Conservation (phyloP, 2,888 invertebrate species). For the Callinectes sapidus region DNA sequence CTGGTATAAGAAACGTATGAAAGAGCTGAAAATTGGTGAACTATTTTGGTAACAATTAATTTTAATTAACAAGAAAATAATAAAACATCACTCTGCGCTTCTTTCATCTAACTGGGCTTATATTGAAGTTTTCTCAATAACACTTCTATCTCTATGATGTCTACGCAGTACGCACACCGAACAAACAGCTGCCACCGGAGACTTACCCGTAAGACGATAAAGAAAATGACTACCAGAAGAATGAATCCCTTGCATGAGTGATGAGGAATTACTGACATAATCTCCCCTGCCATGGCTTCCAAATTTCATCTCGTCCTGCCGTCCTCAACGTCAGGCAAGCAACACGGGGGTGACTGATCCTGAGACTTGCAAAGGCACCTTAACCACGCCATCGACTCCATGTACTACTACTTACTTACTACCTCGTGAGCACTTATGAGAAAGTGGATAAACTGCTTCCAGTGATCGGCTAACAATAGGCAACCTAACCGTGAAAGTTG, state of each 20-base stretch:
- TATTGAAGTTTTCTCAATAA: not conserved
- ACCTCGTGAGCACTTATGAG: not conserved
- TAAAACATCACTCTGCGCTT: no score
- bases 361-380: not conserved
- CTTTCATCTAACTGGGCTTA: no score
- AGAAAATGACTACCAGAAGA: not conserved
- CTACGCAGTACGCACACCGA: not conserved
- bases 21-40: no score
- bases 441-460: constrained; percentile 21
- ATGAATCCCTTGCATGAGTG: not conserved
- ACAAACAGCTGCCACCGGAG: not conserved
- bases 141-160: not conserved
- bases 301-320: not conserved
- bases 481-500: not conserved
- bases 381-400: not conserved
- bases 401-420: no score
- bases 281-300: not conserved
- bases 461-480: not conserved
- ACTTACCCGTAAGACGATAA: not conserved
- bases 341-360: not conserved
- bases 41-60: no score
- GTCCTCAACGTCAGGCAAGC: not conserved
- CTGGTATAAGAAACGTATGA: no score
- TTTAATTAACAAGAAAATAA: no score
- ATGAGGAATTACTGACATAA: not conserved